Base-by-base conservation (phyloP, 2,888 invertebrate species). In the Siphlonurus alternatus region DNA sequence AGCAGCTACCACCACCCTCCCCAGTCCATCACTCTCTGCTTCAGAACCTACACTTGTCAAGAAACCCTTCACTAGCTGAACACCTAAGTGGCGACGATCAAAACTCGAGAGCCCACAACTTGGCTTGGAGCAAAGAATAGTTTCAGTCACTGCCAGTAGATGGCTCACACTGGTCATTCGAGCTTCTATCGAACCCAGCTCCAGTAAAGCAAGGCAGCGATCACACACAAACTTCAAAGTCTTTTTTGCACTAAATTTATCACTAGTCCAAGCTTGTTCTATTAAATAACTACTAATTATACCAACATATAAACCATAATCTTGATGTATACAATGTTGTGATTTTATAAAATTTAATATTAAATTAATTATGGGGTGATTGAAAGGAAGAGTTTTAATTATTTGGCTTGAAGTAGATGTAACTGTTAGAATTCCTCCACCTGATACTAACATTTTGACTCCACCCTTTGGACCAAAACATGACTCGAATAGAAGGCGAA, bases 281-380 rank as follows among this genome's bases (percentile, higher is more conserved):
- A 68, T 60, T 10, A 68, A 56, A 51, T 23, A 25, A 1, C 61
- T 63, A 10, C 61, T 60, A 15, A 65, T 23, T 7, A 67, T 51
- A 51, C 68, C 68, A 2, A 63, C 64, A 25, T 63, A 67, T 1
- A 67, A 63, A 15, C 68, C 68, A 64, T 53, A 61, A 62, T 68
- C 67, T n/a, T 61, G 22, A 53, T 51, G 65, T 18, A 54, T 59
- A 1, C 60, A 38, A 23, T 63, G 25, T 38, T 67, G 67, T 25
- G 64, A 64, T 25, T 65, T 65, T 18, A 68, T 67, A 18, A 67
- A 60, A 38, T 68, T 67, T 10, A 63, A 23, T 10, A 68, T 63
- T 1, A 63, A 65, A 2, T 61, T 54, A 22, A 67, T 65, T 22
- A 68, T 61, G 2, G 68, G 68, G 53, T 67, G 56, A 38, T 63